phyloP scores from a whole-genome alignment of 2,888 invertebrate genomes.

The Andricus curvator region DNA sequence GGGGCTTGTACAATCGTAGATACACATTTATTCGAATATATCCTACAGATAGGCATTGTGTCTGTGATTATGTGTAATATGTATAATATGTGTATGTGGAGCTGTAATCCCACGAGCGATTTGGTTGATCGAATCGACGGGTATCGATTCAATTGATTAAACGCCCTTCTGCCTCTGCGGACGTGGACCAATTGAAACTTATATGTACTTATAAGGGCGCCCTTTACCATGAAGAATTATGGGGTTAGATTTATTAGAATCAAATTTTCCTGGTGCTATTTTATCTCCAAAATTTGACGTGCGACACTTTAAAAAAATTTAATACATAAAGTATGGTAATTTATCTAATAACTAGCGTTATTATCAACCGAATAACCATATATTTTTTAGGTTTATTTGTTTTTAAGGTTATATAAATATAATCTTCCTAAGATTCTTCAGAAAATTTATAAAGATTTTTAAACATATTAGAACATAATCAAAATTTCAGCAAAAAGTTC shows the following conservation, averaged over 20 bases:
- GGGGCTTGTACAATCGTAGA: neutral
- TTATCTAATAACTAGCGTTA: too few species aligned
- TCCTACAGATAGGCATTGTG: neutral
- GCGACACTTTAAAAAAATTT: too few species aligned
- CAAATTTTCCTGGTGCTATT: neutral
- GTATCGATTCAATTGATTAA: slow-evolving; percentile 71
- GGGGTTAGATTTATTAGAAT: slow-evolving; percentile 26
- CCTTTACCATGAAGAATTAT: slow-evolving; percentile 9
- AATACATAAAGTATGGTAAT: too few species aligned
- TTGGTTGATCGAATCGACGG: slow-evolving; percentile 68
- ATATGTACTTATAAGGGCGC: slow-evolving; percentile 47
- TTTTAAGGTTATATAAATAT: too few species aligned
- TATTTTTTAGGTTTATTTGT: too few species aligned
- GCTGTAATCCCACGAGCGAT: slow-evolving; percentile 70
- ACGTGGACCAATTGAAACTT: slow-evolving; percentile 60
- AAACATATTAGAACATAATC: too few species aligned
- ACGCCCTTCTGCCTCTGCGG: slow-evolving; percentile 59
- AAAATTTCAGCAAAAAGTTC: too few species aligned
- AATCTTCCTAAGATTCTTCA: too few species aligned
- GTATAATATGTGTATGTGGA: slow-evolving; percentile 49
- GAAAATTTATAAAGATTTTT: too few species aligned
- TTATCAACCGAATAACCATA: too few species aligned
- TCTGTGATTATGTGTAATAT: neutral
- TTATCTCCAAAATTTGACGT: neutral
- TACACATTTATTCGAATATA: slow-evolving; percentile 11